Percentiles rank a stretch among this genome's conserved stretches.
phyloP scores from a whole-genome alignment of 1,140 invertebrate genomes.

The Ostrea denselamellosa region DNA sequence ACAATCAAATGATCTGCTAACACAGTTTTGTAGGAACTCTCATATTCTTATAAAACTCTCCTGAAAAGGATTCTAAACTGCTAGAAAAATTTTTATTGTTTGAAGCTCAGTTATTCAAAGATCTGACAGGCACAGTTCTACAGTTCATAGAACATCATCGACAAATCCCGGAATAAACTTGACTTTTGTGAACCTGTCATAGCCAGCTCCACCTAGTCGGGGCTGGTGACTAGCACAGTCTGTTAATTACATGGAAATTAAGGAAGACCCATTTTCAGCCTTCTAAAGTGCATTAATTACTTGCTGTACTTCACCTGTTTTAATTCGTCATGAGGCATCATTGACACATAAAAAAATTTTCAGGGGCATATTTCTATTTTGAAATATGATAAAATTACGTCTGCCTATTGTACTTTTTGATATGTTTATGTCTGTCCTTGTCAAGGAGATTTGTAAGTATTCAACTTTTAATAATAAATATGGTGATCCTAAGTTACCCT shows the following conservation, averaged over 20 bases:
- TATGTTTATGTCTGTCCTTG: background rate
- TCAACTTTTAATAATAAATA: background rate
- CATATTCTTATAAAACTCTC: too few relatives aligned
- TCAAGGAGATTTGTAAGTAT: background rate
- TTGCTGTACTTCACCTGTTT: background rate
- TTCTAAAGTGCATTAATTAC: background rate
- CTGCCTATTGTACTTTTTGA: background rate
- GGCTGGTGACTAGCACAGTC: background rate
- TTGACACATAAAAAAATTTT: background rate
- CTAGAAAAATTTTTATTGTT: too few relatives aligned
- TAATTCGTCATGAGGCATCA: background rate
- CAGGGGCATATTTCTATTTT: background rate
- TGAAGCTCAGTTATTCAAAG: too few relatives aligned
- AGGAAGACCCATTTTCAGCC: background rate
- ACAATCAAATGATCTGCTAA: too few relatives aligned
- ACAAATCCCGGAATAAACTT: background rate
- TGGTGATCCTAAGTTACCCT: background rate
- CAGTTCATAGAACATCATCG: background rate
- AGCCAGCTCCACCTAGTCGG: background rate
- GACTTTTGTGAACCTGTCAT: background rate
- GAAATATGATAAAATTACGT: background rate
- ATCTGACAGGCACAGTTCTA: too few relatives aligned
- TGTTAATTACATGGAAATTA: conserved; percentile 1
- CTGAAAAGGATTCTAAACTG: too few relatives aligned
- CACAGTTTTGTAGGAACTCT: too few relatives aligned